Percentiles rank a stretch among this genome's conserved stretches.
These are phyloP conservation scores for Crocidura indochinensis DNA, from an alignment of 2,797 vertebrate genomes.

Conservation along the genomic window DNA sequence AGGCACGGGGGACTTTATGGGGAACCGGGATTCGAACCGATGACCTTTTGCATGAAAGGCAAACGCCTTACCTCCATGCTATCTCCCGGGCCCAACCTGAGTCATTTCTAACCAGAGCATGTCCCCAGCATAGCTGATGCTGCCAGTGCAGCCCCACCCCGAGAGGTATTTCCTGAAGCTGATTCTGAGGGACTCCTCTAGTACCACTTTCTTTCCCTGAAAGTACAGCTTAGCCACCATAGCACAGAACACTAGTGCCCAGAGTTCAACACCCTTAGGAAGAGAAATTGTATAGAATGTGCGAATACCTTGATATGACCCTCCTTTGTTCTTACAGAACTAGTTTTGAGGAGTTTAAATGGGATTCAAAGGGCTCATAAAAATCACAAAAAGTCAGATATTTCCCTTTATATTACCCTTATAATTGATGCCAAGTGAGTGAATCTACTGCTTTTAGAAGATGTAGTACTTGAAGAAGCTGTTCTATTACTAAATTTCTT, in stretches of 20 bases:
- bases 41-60: too few relatives aligned
- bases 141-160: background rate
- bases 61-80: too few relatives aligned
- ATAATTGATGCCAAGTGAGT: conserved; percentile 3
- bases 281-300: conserved; percentile 48
- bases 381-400: background rate
- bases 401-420: background rate
- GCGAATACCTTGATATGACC: conserved; percentile 15
- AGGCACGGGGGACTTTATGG: too few relatives aligned
- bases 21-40: too few relatives aligned
- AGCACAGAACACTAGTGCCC: conserved; percentile 19
- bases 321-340: background rate
- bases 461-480: background rate
- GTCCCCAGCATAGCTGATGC: background rate
- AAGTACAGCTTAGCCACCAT: background rate
- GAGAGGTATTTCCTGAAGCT: conserved; percentile 16
- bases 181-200: background rate
- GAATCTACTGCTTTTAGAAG: conserved; percentile 31
- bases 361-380: background rate
- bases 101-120: background rate
- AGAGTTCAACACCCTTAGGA: background rate
- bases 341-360: conserved; percentile 29
- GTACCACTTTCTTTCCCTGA: conserved; percentile 63
- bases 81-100: too few relatives aligned
- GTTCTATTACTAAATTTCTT: background rate